Evolutionary conservation across 2,797 vertebrate species (phyloP).

Genomic region (Natrix natrix): DNA sequence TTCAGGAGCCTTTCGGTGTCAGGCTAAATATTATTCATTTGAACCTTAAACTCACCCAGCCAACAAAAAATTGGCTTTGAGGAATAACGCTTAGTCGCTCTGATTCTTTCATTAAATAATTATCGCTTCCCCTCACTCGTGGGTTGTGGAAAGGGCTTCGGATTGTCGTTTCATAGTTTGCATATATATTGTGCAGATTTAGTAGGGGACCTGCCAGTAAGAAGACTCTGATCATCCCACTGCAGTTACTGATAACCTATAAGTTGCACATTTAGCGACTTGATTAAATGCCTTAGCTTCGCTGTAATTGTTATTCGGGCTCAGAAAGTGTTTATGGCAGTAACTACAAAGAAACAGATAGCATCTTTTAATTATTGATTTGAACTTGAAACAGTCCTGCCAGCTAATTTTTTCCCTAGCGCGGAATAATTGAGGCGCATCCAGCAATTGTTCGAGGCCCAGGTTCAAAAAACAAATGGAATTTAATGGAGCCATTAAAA

Average conservation of each 20-base stretch:
- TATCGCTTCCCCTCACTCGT: not conserved
- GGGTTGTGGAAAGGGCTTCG: not conserved
- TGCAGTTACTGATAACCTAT: constrained; percentile 29
- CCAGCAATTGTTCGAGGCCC: constrained; percentile 54
- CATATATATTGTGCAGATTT: not conserved
- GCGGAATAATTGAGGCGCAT: constrained; percentile 51
- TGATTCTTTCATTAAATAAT: not conserved
- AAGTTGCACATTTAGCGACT: constrained; percentile 50
- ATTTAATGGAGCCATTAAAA: constrained; percentile 20
- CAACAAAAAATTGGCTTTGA: not conserved
- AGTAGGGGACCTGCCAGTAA: not conserved
- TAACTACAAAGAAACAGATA: constrained; percentile 61
- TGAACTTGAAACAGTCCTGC: constrained; percentile 6
- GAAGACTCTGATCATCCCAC: constrained; percentile 14
- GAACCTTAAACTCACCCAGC: not conserved
- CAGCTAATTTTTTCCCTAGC: constrained; percentile 42
- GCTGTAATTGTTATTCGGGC: constrained; percentile 63
- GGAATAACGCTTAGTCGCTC: not conserved
- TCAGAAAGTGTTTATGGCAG: constrained; percentile 61
- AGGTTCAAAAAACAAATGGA: constrained; percentile 23
- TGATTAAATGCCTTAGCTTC: constrained; percentile 56
- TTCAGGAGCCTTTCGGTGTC: not conserved
- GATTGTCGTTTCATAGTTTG: not conserved
- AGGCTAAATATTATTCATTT: not conserved
- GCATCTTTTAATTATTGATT: constrained; percentile 67